Conservation (phyloP, 2,113 vertebrate genomes). For the Trinectes maculatus region DNA sequence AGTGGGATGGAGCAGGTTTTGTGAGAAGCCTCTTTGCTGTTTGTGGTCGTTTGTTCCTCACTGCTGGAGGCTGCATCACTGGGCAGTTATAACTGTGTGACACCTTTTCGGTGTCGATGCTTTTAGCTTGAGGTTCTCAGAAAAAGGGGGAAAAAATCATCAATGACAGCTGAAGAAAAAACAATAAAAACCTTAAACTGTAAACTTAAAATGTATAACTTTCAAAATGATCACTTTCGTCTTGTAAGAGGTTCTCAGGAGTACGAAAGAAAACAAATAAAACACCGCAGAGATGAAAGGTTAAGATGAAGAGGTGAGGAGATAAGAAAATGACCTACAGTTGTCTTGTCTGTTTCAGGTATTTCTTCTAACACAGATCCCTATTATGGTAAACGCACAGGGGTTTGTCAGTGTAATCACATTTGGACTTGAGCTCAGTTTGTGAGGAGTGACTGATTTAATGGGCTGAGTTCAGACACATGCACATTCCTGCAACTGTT, state of each 20-base stretch:
- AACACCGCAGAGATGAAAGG: too few species aligned
- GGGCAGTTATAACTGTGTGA: slow-evolving; percentile 4
- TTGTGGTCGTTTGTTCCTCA: slow-evolving; percentile 10
- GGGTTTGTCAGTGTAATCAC: slow-evolving; percentile 41
- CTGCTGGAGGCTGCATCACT: slow-evolving; percentile 30
- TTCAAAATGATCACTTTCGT: too few species aligned
- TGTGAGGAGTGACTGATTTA: slow-evolving; percentile 57
- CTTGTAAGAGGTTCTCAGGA: not conserved
- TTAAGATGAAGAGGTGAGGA: slow-evolving; percentile 22
- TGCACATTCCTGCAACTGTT: slow-evolving; percentile 47
- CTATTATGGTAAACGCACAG: slow-evolving; percentile 67
- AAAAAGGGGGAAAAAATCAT: not conserved
- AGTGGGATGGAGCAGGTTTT: not conserved
- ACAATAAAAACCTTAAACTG: not conserved
- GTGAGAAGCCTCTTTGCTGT: slow-evolving; percentile 5
- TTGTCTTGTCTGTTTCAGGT: slow-evolving; percentile 19
- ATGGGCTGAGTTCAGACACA: slow-evolving; percentile 41
- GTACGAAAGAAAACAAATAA: not conserved
- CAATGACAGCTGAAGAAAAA: not conserved
- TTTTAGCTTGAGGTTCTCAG: not conserved
- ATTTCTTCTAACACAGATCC: slow-evolving; percentile 41
- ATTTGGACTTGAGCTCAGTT: slow-evolving; percentile 38
- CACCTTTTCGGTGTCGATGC: not conserved
- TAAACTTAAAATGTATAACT: too few species aligned
- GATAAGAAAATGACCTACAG: slow-evolving; percentile 22